Evolutionary conservation across 2,113 vertebrate species (phyloP), one percentile per base, ranked within the genome.

Genomic region (Chauna torquata): DNA sequence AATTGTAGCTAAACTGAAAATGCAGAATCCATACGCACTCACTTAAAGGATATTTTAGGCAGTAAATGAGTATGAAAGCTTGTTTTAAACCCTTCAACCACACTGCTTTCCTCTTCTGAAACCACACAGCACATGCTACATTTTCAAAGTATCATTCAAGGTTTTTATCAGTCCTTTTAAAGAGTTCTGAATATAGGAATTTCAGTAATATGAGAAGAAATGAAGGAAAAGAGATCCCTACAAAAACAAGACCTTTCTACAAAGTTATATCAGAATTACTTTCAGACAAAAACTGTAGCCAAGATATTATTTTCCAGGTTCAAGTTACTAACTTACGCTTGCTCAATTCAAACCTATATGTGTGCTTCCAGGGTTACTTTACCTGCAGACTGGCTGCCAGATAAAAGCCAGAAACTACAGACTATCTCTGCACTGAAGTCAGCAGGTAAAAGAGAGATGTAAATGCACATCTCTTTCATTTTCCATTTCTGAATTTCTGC

Each of bases 61-160:
- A 88, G 79, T 34, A 94, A 94, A 94, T 55, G 80, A 92, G 74
- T 86, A 94, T 42, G 50, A 94, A 96, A 96, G 50, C 8, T 76
- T 61, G 54, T 50, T 88, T 88, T 90, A 94, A 95, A 94, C 45
- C 64, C 59, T 90, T 88, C 75, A 91, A 80, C 58, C 49, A 70
- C 34, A 50, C 18, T 58, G 49, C 75, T 93, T 96, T 95, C 78
- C 90, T 94, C 78, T 83, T 23, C 54, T 83, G 82, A 61, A 92
- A 86, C 68, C 18, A 42, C 96, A 92, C 59, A 93, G 90, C 50
- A 74, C 47, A 55, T 58, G 64, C 24, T 84, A 30, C 34, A 59
- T 78, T 95, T 94, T 92, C 78, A 76, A 96, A 95, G 55, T 59
- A 94, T 64, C 59, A 75, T 64, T 91, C 44, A 59, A 75, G 47